A percentile compares a stretch with the other conserved stretches of the same genome.
Conservation (phyloP, 53 echinoderm and acorn worm species). For the Apostichopus leukothele region DNA sequence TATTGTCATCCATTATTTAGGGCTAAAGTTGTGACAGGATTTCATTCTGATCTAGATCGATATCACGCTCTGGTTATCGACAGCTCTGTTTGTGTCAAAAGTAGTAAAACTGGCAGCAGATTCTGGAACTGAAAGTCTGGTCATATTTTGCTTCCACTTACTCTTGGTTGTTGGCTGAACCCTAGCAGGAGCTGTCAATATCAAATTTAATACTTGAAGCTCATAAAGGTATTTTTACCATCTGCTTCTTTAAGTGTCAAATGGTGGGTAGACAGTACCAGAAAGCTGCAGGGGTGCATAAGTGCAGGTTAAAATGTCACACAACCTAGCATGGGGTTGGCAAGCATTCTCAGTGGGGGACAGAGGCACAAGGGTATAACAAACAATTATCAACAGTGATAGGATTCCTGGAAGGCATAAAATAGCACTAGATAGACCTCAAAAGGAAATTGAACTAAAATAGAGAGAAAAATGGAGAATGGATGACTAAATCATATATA, state of each 20-base stretch:
- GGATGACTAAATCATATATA: too few relatives aligned
- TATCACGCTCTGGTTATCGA: too few relatives aligned
- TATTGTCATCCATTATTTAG: too few relatives aligned
- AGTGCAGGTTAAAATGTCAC: conserved; percentile 41
- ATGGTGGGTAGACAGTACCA: conserved; percentile 29
- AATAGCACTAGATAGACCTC: too few relatives aligned
- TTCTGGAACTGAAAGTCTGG: too few relatives aligned
- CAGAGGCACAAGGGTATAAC: background rate
- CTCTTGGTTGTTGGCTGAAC: background rate
- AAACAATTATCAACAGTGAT: conserved; percentile 22
- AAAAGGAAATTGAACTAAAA: too few relatives aligned
- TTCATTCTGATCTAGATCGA: too few relatives aligned
- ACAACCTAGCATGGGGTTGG: conserved; percentile 41
- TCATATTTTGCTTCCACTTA: background rate
- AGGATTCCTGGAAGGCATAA: conserved; percentile 27
- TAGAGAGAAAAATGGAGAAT: too few relatives aligned
- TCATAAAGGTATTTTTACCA: conserved; percentile 33
- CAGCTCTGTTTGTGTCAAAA: too few relatives aligned
- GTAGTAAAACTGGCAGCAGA: too few relatives aligned
- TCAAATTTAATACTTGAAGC: background rate
- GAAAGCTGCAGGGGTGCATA: conserved; percentile 28
- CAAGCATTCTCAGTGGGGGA: conserved; percentile 29
- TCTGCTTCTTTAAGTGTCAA: conserved; percentile 45
- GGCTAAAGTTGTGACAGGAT: too few relatives aligned
- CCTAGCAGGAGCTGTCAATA: background rate